Base-by-base conservation (phyloP, 2,113 vertebrate genomes). In the Mormyrus lacerda region DNA sequence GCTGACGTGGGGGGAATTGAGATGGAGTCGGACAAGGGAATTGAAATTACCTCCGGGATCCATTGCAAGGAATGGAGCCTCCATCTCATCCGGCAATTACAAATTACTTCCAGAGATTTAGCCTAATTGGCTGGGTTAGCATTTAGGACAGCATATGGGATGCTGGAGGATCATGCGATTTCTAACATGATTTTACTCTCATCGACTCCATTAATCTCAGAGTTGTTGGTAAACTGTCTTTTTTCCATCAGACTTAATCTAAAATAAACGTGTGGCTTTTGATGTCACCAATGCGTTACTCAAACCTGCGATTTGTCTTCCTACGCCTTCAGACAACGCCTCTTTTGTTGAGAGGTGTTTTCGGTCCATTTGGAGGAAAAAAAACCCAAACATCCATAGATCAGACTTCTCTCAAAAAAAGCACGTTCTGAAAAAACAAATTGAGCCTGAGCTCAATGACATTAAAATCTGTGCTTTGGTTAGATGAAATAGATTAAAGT, bases 401-500 rank as follows among this genome's bases (percentile, higher is more conserved):
- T 48, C 47, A 45, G 45, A 24, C n/a, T 51, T 35, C 84, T 83
- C 51, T 53, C 31, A 55, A 65, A 47, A 83, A 11, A 17, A n/a
- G 0, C 48, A 58, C n/a, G 39, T 84, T 51, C 21, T 21, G 21
- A 85, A 89, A 45, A 83, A 83, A 21, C 19, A 39, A 83, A 42
- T 44, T 45, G 21, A 83, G 83, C 44, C 35, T 90, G 88, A 90
- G 89, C 89, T 87, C 89, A 89, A 48, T 89, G 35, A 91, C 90
- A 90, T 91, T 89, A 31, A 90, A 85, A 47, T 90, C 47, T 90
- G 89, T 89, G 89, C 79, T 90, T 73, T 79, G 88, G 73, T 27
- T 89, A 88, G 83, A 92, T 45, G 86, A 91, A 87, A 61, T 31
- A 76, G 6, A 82, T 90, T 91, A 92, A 94, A 93, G 94, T 93